These are phyloP conservation scores for Drosophila rhopaloa DNA, from an alignment of 1,140 invertebrate genomes.

Conservation along the genomic window DNA sequence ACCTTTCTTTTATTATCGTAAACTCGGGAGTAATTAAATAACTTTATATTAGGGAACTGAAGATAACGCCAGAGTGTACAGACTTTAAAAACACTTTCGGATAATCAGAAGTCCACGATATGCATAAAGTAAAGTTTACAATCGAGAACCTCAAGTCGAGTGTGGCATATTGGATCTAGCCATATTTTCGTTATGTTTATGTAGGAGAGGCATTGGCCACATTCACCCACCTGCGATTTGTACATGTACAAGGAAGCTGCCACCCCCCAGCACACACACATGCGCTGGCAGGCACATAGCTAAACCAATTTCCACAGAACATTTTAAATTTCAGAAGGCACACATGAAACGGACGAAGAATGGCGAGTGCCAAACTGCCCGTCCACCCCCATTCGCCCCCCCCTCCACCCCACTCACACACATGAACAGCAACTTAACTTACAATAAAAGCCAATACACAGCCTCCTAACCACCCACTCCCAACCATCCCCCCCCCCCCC, in stretches of 20 bases:
- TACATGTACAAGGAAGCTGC: conserved; percentile 7
- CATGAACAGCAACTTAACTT: conserved; percentile 63
- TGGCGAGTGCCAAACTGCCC: conserved; percentile 74
- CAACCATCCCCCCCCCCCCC: not conserved
- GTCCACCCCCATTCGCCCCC: conserved; percentile 26
- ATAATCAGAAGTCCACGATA: conserved; percentile 5
- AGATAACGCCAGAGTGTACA: conserved; percentile 55
- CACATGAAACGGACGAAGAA: conserved; percentile 50
- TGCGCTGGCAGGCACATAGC: conserved; percentile 23
- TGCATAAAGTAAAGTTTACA: conserved; percentile 44
- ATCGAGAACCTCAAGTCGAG: conserved; percentile 63
- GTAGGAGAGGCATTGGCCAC: conserved; percentile 38
- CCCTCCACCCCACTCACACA: conserved; percentile 1
- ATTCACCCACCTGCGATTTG: conserved; percentile 35
- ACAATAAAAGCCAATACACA: conserved; percentile 74
- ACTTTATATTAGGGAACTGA: no score
- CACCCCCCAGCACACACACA: conserved; percentile 4
- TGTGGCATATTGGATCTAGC: conserved; percentile 46
- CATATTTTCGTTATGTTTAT: conserved; percentile 59
- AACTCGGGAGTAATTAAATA: no score
- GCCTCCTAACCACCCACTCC: not conserved
- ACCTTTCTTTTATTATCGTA: no score
- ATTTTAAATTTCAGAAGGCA: conserved; percentile 68
- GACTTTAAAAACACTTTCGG: conserved; percentile 19
- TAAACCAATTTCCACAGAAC: conserved; percentile 77